These are phyloP conservation scores for Tetanocera ferruginea DNA, from an alignment of 2,888 invertebrate species.

Conservation along the genomic window DNA sequence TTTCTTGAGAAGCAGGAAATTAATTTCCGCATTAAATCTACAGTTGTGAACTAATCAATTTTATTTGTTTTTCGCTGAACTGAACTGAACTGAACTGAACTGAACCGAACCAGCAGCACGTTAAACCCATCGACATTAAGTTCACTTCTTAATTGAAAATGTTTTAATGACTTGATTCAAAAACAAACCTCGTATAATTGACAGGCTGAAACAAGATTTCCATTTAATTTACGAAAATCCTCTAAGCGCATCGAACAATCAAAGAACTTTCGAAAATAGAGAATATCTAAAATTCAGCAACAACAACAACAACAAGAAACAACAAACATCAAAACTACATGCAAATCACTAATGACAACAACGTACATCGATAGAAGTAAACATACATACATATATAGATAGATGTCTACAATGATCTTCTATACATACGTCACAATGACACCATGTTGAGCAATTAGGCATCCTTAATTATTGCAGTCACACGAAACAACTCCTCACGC, in stretches of 20 bases:
- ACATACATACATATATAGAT: too few species aligned
- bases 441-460: slow-evolving; percentile 29
- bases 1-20: too few species aligned
- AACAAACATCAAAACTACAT: too few species aligned
- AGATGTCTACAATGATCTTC: too few species aligned
- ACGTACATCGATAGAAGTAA: too few species aligned
- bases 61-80: too few species aligned
- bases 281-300: too few species aligned
- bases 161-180: slow-evolving; percentile 11
- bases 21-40: too few species aligned
- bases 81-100: too few species aligned
- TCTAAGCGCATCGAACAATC: not conserved
- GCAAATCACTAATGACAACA: too few species aligned
- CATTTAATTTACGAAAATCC: not conserved
- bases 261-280: not conserved
- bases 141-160: slow-evolving; percentile 16
- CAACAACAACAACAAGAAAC: too few species aligned
- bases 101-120: not conserved
- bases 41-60: too few species aligned
- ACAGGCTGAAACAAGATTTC: not conserved
- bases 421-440: not conserved
- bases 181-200: not conserved
- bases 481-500: not conserved
- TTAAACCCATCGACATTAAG: not conserved
- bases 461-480: slow-evolving; percentile 15